Percentiles rank a stretch among this genome's conserved stretches.
Conservation (phyloP, 92 coral and sea anemone species). For the Plumapathes pennacea region DNA sequence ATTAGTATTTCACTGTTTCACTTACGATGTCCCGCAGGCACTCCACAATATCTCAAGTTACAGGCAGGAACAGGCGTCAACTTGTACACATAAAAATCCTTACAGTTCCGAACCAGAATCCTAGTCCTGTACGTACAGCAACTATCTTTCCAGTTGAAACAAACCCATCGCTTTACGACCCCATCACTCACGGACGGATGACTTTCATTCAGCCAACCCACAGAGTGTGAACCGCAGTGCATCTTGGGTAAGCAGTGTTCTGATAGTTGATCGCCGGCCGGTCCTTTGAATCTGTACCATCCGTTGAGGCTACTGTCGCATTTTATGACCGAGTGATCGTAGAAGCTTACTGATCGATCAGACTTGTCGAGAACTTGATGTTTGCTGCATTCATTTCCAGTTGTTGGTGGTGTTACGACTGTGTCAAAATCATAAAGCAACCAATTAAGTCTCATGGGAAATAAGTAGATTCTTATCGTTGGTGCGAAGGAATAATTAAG, state of each 20-base stretch:
- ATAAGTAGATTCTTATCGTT: too few relatives aligned
- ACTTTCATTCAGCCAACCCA: constrained; percentile 42
- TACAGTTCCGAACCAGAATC: constrained; percentile 24
- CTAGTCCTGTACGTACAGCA: constrained; percentile 34
- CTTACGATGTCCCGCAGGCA: too few relatives aligned
- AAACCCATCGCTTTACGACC: constrained; percentile 17
- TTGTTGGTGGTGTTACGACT: too few relatives aligned
- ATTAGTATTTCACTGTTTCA: too few relatives aligned
- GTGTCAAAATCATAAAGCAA: too few relatives aligned
- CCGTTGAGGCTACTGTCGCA: constrained; percentile 37
- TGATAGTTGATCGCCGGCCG: constrained; percentile 32
- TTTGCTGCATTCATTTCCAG: constrained; percentile 6
- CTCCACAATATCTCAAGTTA: constrained; percentile 51
- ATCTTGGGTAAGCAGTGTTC: constrained; percentile 15
- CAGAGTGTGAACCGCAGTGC: constrained; percentile 49
- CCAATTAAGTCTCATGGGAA: too few relatives aligned
- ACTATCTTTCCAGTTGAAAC: constrained; percentile 32
- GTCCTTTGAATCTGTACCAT: constrained; percentile 44
- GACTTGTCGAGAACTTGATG: constrained; percentile 3
- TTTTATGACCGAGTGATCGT: constrained; percentile 17
- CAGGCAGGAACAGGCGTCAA: constrained; percentile 9
- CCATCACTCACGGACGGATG: constrained; percentile 29
- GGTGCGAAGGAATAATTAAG: too few relatives aligned
- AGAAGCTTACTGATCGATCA: constrained; percentile 33
- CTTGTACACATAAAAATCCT: constrained; percentile 29